A percentile compares a stretch with the other conserved stretches of the same genome.
Evolutionary conservation across 2,113 vertebrate genomes (phyloP).

Genomic region (Nothocercus nigrocapillus): DNA sequence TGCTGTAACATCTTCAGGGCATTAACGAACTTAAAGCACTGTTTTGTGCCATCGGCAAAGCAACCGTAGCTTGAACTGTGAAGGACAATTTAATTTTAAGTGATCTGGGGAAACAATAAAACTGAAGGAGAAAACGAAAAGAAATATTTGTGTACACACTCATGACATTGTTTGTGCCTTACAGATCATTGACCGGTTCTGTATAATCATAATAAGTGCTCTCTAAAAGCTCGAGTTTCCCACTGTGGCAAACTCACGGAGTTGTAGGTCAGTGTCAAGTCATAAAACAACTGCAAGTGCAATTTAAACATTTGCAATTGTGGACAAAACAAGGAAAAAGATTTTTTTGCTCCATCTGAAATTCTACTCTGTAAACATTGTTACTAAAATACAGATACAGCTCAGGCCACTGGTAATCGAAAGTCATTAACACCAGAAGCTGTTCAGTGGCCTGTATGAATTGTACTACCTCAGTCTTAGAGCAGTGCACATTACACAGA

Average conservation of each 20-base stretch:
- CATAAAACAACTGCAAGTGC: slow-evolving; percentile 25
- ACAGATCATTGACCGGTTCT: not conserved
- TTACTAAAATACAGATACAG: slow-evolving; percentile 46
- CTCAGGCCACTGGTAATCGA: not conserved
- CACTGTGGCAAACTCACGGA: not conserved
- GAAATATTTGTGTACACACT: slow-evolving; percentile 11
- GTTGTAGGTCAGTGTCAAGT: slow-evolving; percentile 1
- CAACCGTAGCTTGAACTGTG: not conserved
- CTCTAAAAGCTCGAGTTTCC: not conserved
- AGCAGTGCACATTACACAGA: slow-evolving; percentile 12
- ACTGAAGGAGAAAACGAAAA: slow-evolving; percentile 15
- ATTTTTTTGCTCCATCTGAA: not conserved
- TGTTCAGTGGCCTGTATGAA: slow-evolving; percentile 2
- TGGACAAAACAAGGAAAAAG: not conserved
- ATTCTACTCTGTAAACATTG: slow-evolving; percentile 6
- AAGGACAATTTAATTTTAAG: slow-evolving; percentile 53
- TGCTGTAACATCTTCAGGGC: not conserved
- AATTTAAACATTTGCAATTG: slow-evolving; percentile 14
- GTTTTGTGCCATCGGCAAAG: slow-evolving; percentile 1
- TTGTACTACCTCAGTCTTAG: slow-evolving; percentile 3
- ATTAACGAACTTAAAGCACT: slow-evolving; percentile 8
- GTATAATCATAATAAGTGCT: not conserved
- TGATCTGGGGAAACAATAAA: slow-evolving; percentile 37
- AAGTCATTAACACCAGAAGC: slow-evolving; percentile 37
- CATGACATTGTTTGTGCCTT: not conserved